Conservation (phyloP, 37 sponge, comb jelly and placozoan species). For the Haliclona indistincta region DNA sequence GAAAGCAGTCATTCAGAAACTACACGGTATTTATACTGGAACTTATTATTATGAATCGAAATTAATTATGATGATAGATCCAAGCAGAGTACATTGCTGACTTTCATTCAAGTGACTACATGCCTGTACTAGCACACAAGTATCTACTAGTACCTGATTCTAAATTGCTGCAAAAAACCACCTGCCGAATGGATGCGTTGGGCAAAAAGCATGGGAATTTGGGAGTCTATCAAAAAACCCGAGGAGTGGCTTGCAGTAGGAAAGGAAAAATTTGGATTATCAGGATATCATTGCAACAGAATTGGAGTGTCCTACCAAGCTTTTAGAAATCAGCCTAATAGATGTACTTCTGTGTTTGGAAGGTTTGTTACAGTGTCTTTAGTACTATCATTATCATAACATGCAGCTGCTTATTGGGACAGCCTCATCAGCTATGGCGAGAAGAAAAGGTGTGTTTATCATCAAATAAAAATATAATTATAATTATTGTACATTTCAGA, state of each 20-base stretch:
- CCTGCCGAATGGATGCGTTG: not conserved
- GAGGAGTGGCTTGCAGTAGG: constrained; percentile 72
- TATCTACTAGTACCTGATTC: constrained; percentile 65
- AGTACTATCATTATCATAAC: not conserved
- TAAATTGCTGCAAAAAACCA: not conserved
- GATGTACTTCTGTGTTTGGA: constrained; percentile 29
- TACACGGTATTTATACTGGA: constrained; percentile 15
- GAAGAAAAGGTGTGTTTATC: constrained; percentile 57
- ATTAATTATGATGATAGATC: constrained; percentile 32
- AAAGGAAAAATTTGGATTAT: constrained; percentile 61
- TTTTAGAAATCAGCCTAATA: constrained; percentile 54
- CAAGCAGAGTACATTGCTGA: constrained; percentile 78
- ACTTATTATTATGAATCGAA: not conserved
- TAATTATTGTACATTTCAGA: constrained; percentile 24
- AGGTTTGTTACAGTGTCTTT: constrained; percentile 34
- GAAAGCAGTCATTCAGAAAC: constrained; percentile 31
- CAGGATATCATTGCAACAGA: constrained; percentile 62
- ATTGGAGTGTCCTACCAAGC: constrained; percentile 71
- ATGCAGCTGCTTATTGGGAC: constrained; percentile 62
- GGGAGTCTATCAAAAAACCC: constrained; percentile 35
- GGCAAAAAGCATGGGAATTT: not conserved
- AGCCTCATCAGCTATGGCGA: constrained; percentile 61
- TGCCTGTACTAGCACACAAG: constrained; percentile 26
- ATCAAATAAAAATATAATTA: not conserved
- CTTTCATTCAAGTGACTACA: constrained; percentile 39